Evolutionary conservation across 2,113 vertebrate genomes (phyloP).

Genomic region (Alosa alosa): DNA sequence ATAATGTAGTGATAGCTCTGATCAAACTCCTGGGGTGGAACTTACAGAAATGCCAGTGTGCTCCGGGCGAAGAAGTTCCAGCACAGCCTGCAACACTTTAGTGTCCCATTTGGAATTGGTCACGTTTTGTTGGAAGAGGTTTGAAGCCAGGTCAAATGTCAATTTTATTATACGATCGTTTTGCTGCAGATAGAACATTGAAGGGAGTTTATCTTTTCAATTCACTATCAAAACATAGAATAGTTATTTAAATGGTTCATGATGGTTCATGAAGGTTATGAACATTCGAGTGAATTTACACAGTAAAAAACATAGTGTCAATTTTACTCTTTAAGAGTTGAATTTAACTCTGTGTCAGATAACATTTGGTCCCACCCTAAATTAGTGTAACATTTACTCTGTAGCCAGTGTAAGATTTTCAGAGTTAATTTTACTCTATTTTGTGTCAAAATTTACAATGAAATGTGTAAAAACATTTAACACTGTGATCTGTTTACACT

Average conservation of each 20-base stretch:
- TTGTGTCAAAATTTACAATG: no score
- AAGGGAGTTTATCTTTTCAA: background rate
- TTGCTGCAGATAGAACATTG: background rate
- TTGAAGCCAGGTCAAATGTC: constrained; percentile 4
- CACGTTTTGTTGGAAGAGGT: constrained; percentile 32
- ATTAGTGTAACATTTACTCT: no score
- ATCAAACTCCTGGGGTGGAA: background rate
- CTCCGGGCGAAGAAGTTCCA: background rate
- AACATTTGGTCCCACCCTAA: no score
- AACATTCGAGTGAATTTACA: background rate
- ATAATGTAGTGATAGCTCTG: background rate
- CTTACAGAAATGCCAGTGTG: background rate
- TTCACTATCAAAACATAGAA: background rate
- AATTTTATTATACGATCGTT: background rate
- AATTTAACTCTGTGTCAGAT: no score
- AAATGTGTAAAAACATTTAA: no score
- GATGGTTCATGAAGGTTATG: background rate
- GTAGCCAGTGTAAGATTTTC: no score
- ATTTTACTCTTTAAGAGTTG: no score
- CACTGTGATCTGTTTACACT: no score
- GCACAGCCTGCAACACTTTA: background rate
- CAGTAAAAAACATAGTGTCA: no score
- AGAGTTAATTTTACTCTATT: no score
- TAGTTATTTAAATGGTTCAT: background rate
- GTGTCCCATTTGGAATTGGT: background rate